Conservation (phyloP, 1,140 invertebrate genomes). For the Cotesia vestalis region DNA sequence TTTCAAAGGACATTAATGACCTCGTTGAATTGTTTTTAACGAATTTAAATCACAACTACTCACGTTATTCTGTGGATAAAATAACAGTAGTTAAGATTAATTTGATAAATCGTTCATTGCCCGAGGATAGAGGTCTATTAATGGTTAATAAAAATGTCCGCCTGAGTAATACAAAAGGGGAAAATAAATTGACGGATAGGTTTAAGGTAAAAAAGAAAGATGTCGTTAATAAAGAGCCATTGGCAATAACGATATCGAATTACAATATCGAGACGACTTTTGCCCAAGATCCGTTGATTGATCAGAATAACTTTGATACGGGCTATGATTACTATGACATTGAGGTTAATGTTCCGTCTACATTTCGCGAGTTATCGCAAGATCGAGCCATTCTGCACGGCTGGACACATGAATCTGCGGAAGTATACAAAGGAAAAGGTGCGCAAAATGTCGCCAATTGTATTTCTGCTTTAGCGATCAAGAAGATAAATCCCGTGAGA, state of each 20-base stretch:
- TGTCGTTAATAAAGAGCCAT: conserved; percentile 45
- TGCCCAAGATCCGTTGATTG: conserved; percentile 44
- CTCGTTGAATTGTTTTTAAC: conserved; percentile 45
- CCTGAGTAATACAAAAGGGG: conserved; percentile 39
- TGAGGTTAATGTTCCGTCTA: conserved; percentile 52
- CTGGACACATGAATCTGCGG: conserved; percentile 50
- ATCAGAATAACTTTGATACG: conserved; percentile 47
- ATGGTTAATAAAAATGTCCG: conserved; percentile 40
- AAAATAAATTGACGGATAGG: conserved; percentile 20
- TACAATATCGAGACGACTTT: conserved; percentile 48
- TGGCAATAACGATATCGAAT: conserved; percentile 54
- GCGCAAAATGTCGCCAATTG: conserved; percentile 54
- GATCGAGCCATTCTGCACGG: conserved; percentile 53
- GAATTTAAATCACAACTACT: conserved; percentile 47
- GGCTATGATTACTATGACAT: conserved; percentile 53
- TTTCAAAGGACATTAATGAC: conserved; percentile 45
- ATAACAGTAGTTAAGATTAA: conserved; percentile 41
- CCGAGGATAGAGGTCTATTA: conserved; percentile 4
- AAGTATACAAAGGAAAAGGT: conserved; percentile 54
- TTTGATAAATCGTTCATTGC: conserved; percentile 30
- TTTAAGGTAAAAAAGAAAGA: conserved; percentile 37
- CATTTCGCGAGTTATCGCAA: conserved; percentile 46
- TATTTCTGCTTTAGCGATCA: conserved; percentile 51
- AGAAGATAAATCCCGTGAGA: conserved; percentile 48
- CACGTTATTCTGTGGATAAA: conserved; percentile 53